A percentile compares a stretch with the other conserved stretches of the same genome.
Conservation (phyloP, 2,113 vertebrate species). For the Plestiodon gilberti region DNA sequence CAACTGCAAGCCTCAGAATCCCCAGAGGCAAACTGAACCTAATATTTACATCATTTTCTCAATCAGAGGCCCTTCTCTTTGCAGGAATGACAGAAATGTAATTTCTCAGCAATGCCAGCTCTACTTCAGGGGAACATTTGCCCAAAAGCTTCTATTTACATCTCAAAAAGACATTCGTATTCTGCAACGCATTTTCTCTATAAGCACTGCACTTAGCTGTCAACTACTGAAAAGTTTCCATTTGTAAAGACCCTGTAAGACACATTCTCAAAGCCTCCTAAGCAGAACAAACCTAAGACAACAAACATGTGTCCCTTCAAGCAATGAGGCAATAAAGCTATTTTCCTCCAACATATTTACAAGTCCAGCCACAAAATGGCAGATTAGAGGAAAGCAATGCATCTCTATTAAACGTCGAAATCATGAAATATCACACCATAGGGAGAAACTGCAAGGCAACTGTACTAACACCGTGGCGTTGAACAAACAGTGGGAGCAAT, state of each 20-base stretch:
- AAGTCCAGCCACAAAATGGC: not conserved
- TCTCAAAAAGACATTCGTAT: not conserved
- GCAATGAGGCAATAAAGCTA: not conserved
- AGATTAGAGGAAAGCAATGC: not conserved
- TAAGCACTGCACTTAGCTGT: not conserved
- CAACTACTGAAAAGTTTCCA: no score
- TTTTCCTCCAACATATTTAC: not conserved
- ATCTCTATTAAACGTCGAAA: not conserved
- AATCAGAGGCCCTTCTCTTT: no score
- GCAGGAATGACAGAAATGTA: not conserved
- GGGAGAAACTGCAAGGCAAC: not conserved
- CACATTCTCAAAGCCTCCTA: not conserved
- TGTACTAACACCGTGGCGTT: constrained; percentile 9
- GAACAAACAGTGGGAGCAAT: constrained; percentile 5
- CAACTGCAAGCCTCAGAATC: no score
- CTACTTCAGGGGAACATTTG: not conserved
- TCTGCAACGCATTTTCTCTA: not conserved
- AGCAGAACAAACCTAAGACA: not conserved
- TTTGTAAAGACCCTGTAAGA: not conserved
- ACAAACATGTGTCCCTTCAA: not conserved
- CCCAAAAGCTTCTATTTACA: not conserved
- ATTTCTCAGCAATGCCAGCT: not conserved
- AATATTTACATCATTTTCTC: no score
- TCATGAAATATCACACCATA: accelerated
- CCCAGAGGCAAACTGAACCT: no score